Conservation (phyloP, 92 coral and sea anemone species). For the Chrysogorgia sp. region DNA sequence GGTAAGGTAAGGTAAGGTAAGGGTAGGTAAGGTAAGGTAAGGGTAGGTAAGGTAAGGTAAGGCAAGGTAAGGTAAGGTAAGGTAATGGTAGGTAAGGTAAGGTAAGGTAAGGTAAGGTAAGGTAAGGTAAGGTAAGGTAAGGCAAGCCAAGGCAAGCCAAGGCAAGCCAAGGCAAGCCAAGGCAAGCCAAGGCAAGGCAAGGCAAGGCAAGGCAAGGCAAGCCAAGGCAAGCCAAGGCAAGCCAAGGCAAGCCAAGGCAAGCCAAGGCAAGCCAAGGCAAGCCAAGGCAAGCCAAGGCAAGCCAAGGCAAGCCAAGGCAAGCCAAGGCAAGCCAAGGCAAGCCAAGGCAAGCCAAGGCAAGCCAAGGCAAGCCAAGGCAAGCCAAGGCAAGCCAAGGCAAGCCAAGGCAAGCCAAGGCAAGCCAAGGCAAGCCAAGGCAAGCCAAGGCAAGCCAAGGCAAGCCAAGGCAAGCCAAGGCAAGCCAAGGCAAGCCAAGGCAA, state of each 20-base stretch:
- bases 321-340: neutral
- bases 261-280: neutral
- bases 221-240: neutral
- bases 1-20: neutral
- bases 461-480: neutral
- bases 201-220: constrained; percentile 6
- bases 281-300: neutral
- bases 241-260: neutral
- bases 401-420: neutral
- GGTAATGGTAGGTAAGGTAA: neutral
- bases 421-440: neutral
- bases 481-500: neutral
- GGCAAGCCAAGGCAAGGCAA: neutral
- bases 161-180: neutral
- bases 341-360: neutral
- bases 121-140: neutral
- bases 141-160: neutral
- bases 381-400: neutral
- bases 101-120: neutral
- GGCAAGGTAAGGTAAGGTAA: neutral
- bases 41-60: neutral
- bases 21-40: neutral
- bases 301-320: neutral
- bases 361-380: neutral
- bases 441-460: neutral